Conservation (phyloP, 1,140 invertebrate genomes). For the Doryteuthis pealeii region DNA sequence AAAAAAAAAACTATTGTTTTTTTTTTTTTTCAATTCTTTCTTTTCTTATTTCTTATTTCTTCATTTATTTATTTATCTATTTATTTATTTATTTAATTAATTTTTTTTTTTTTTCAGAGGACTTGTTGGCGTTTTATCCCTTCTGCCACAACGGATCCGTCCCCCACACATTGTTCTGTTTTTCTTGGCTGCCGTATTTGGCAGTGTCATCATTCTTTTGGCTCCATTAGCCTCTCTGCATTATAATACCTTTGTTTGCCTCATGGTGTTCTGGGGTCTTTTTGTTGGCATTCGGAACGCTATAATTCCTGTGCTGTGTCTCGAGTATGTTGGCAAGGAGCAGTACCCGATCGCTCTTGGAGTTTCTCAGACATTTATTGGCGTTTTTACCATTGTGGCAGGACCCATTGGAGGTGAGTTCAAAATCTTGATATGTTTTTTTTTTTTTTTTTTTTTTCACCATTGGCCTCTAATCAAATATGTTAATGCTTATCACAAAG, state of each 20-base stretch:
- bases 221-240: too few relatives aligned
- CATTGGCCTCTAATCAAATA: too few relatives aligned
- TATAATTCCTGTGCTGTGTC: background rate
- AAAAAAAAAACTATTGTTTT: too few relatives aligned
- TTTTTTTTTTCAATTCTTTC: background rate
- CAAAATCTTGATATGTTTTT: background rate
- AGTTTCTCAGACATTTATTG: slow-evolving; percentile 1
- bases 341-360: background rate
- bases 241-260: too few relatives aligned
- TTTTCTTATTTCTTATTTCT: background rate
- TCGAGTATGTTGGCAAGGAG: background rate
- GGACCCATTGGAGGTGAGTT: slow-evolving; percentile 1
- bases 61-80: background rate
- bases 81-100: background rate
- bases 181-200: too few relatives aligned
- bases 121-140: too few relatives aligned
- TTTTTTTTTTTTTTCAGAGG: too few relatives aligned
- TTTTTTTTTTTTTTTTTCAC: too few relatives aligned
- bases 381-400: background rate
- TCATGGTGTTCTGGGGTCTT: background rate
- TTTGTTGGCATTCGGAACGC: background rate
- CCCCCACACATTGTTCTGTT: too few relatives aligned
- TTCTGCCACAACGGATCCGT: too few relatives aligned
- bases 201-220: too few relatives aligned
- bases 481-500: too few relatives aligned